A percentile compares a stretch with the other conserved stretches of the same genome.
phyloP scores from a whole-genome alignment of 2,113 vertebrate species.

The Epinephelus cyanopodus region DNA sequence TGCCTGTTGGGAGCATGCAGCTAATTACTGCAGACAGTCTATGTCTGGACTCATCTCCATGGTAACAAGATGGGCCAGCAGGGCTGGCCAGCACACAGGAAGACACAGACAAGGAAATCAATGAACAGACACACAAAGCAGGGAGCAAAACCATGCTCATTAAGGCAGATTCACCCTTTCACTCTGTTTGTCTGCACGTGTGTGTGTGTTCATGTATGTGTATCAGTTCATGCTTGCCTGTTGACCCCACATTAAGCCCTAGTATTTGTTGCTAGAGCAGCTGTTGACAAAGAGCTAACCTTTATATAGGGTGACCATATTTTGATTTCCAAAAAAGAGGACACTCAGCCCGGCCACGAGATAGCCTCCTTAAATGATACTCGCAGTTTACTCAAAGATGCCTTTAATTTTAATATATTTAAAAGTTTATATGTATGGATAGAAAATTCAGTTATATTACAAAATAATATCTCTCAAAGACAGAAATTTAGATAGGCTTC shows the following conservation, averaged over 20 bases:
- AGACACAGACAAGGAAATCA: slow-evolving; percentile 75
- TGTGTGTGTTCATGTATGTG: background rate
- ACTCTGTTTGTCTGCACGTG: slow-evolving; percentile 21
- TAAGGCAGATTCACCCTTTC: slow-evolving; percentile 45
- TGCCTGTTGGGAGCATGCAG: slow-evolving; percentile 69
- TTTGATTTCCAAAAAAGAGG: no score
- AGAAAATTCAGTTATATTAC: no score
- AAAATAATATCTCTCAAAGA: no score
- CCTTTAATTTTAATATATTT: no score
- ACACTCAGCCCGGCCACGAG: no score
- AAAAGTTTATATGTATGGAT: no score
- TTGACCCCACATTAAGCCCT: slow-evolving; percentile 1
- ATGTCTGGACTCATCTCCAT: slow-evolving; percentile 81
- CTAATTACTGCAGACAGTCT: slow-evolving; percentile 81
- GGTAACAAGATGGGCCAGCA: slow-evolving; percentile 77
- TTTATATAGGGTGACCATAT: no score
- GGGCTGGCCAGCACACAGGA: slow-evolving; percentile 64
- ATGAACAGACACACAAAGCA: slow-evolving; percentile 71
- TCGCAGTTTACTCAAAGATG: no score
- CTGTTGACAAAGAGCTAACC: background rate
- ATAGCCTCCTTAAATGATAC: no score
- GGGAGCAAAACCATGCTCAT: slow-evolving; percentile 32
- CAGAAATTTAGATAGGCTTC: no score
- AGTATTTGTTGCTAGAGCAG: background rate
- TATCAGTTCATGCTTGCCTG: background rate